phyloP scores from a whole-genome alignment of 2,113 vertebrate species.

The Echinops telfairi region DNA sequence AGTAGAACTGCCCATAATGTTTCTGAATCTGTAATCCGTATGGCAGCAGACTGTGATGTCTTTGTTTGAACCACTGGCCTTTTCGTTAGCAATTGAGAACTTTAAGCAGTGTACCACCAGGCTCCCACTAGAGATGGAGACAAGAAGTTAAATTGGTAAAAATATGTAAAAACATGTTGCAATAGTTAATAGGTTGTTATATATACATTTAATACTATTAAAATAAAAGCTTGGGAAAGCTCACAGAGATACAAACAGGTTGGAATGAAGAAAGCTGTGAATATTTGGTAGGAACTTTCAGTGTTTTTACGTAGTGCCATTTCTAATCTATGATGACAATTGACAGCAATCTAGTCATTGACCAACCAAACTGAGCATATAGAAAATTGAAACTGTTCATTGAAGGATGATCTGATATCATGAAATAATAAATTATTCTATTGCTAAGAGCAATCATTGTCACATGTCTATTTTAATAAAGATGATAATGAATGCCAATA shows the following conservation, averaged over 20 bases:
- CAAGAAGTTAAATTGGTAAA: not conserved
- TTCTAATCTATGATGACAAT: not conserved
- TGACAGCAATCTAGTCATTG: not conserved
- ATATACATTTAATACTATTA: too few relatives aligned
- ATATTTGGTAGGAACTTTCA: rapidly evolving
- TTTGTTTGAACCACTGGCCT: not conserved
- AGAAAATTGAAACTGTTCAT: not conserved
- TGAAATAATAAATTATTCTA: slow-evolving; percentile 49
- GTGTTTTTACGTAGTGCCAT: not conserved
- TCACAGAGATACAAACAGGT: not conserved
- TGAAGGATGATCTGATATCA: not conserved
- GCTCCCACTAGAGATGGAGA: not conserved
- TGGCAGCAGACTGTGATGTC: too few relatives aligned
- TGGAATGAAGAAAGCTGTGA: not conserved
- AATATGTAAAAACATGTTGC: not conserved
- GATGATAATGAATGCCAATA: not conserved
- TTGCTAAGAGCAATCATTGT: not conserved
- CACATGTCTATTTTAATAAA: not conserved
- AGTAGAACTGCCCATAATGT: too few relatives aligned
- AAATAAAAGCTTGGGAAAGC: too few relatives aligned
- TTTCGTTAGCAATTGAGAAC: not conserved
- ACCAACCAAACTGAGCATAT: not conserved
- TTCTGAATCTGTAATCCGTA: too few relatives aligned
- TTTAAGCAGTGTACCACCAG: not conserved
- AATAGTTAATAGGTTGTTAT: not conserved